Base-by-base conservation (phyloP, 2,797 vertebrate species). In the Moxostoma hubbsi region DNA sequence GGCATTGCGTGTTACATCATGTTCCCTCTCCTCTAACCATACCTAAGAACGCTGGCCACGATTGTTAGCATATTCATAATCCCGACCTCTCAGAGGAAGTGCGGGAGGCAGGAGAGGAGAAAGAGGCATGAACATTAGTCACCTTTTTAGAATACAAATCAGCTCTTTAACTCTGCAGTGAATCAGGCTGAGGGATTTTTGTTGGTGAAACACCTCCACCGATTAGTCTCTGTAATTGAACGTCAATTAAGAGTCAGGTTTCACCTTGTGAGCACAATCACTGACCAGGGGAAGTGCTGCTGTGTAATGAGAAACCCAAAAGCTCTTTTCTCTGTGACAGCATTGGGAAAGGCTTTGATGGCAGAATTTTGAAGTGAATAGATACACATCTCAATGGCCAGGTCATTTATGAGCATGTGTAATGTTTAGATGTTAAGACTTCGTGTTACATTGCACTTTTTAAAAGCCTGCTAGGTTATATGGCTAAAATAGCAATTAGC, bases 151-250 rank as follows among this genome's bases (percentile, higher is more conserved):
- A 86, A 86, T 86, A 82, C 79, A 78, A 81, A 86, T 87, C 66
- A 84, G 62, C 72, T 82, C 73, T 80, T 76, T 65, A 59, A 65
- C 49, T 68, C 51, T 66, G 81, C 77, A 74, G 72, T 78, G 72
- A 82, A 57, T 54, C 61, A 63, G 77, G 18, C 73, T 53, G 54
- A 18, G 54, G 74, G 77, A 77, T 74, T 74, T 77, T 69, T 83
- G 53, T 75, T 83, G 82, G 75, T 70, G 78, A 79, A 84, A 84
- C 81, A 81, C 79, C 81, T 77, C 76, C 80, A 75, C 84, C 87
- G 89, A 90, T 92, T 90, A 93, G 87, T 89, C 85, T 87, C 82
- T 86, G 88, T 93, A 92, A 93, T 92, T 93, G 91, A 94, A 93
- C 88, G 90, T 84, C 92, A 90, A 93, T 94, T 93, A 91, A 90